phyloP scores from a whole-genome alignment of 2,113 vertebrate genomes.

The Rhea americana region DNA sequence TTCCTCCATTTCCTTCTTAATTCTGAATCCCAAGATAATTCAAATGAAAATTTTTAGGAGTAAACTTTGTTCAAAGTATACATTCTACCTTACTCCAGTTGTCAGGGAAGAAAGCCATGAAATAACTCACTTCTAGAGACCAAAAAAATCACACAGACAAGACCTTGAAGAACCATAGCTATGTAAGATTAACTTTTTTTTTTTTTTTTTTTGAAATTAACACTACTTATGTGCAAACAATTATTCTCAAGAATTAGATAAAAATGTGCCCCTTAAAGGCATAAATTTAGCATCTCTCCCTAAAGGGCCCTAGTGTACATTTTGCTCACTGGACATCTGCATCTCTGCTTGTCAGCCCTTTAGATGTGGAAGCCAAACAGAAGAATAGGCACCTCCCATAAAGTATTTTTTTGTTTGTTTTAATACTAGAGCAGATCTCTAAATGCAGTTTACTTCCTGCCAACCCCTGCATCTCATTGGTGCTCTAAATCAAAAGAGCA shows the following conservation, averaged over 20 bases:
- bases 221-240: not conserved
- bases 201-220: not conserved
- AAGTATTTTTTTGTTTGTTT: not conserved
- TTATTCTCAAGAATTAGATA: not conserved
- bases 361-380: not conserved
- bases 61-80: not conserved
- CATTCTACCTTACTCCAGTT: not conserved
- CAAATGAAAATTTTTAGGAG: not conserved
- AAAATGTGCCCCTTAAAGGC: not conserved
- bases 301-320: not conserved
- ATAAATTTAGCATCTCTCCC: not conserved
- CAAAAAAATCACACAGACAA: not conserved
- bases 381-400: accelerated
- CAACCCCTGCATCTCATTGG: not conserved
- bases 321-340: not conserved
- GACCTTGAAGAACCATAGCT: not conserved
- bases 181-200: not conserved
- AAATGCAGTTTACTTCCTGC: not conserved
- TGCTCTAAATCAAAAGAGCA: not conserved
- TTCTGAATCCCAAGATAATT: not conserved
- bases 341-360: not conserved
- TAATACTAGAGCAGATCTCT: not conserved
- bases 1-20: not conserved
- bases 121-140: not conserved
- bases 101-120: not conserved